phyloP scores from a whole-genome alignment of 1,140 invertebrate genomes.

The Megathymus violae region DNA sequence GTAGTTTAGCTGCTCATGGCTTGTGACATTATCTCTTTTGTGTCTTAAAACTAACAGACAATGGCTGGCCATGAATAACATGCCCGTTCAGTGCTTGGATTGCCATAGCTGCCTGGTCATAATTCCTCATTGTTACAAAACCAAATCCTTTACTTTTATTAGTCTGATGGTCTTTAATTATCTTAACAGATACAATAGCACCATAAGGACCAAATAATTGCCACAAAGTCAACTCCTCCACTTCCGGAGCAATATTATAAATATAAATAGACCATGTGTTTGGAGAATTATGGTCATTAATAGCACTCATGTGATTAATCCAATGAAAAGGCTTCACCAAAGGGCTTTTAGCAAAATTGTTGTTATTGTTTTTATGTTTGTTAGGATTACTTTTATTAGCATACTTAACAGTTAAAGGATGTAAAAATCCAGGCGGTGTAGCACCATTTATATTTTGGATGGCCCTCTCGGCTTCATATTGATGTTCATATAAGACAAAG shows the following conservation, averaged over 20 bases:
- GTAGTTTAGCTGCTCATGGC: conserved; percentile 62
- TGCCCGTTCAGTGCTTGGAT: conserved; percentile 99
- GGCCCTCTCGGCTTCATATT: conserved; percentile 81
- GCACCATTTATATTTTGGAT: conserved; percentile 80
- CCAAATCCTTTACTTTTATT: conserved; percentile 99
- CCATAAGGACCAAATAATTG: conserved; percentile 99
- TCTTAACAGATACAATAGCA: conserved; percentile 99
- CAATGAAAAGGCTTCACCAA: conserved; percentile 77
- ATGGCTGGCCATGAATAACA: conserved; percentile 96
- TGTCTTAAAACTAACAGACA: conserved; percentile 99
- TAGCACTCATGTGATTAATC: conserved; percentile 83
- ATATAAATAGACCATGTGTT: conserved; percentile 99
- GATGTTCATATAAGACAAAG: conserved; percentile 81
- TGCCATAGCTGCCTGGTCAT: conserved; percentile 98
- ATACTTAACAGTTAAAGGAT: conserved; percentile 83
- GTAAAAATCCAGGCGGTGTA: conserved; percentile 79
- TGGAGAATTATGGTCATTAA: conserved; percentile 82
- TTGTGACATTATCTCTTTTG: conserved; percentile 88
- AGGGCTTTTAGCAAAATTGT: conserved; percentile 75
- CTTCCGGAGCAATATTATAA: conserved; percentile 98
- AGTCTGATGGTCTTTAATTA: conserved; percentile 98
- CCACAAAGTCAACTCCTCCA: conserved; percentile 99
- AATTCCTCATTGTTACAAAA: conserved; percentile 99
- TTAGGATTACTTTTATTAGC: conserved; percentile 83
- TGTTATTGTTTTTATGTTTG: conserved; percentile 80